These are phyloP conservation scores for Halcyon leucocephala DNA, from an alignment of 2,797 vertebrate species.

Conservation along the genomic window DNA sequence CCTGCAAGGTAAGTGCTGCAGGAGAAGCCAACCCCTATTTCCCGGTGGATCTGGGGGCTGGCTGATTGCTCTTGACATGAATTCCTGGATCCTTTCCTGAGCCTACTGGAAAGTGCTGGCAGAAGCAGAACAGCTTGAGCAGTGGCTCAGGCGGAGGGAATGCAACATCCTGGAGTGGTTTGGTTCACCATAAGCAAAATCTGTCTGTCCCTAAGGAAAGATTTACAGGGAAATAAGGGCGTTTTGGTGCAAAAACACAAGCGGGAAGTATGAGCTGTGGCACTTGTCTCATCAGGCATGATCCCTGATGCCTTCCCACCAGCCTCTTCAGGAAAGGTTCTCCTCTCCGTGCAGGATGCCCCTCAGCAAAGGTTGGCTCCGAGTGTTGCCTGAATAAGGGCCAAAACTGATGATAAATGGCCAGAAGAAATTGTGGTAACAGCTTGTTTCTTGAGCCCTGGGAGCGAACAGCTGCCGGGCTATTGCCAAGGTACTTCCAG, in stretches of 20 bases:
- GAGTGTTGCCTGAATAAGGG: no score
- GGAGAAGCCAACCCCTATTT: no score
- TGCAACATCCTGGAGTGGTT: no score
- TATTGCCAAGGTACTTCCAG: no score
- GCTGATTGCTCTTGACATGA: accelerated
- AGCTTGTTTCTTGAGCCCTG: no score
- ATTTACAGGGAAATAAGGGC: not conserved
- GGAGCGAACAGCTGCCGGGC: no score
- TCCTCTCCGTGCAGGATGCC: accelerated
- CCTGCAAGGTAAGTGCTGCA: not conserved
- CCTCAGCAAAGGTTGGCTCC: no score
- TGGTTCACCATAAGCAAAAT: not conserved
- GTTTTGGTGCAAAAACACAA: accelerated
- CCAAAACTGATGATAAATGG: no score
- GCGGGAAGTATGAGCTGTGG: not conserved
- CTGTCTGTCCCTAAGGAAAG: not conserved
- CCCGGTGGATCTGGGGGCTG: not conserved
- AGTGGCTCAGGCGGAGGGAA: not conserved
- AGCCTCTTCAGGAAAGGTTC: accelerated
- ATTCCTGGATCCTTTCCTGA: not conserved
- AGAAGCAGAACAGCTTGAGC: not conserved
- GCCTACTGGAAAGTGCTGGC: not conserved
- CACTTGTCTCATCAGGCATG: no score
- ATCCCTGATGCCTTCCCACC: not conserved
- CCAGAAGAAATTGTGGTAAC: no score